Evolutionary conservation across 2,888 invertebrate genomes (phyloP).

Genomic region (Phania funesta): DNA sequence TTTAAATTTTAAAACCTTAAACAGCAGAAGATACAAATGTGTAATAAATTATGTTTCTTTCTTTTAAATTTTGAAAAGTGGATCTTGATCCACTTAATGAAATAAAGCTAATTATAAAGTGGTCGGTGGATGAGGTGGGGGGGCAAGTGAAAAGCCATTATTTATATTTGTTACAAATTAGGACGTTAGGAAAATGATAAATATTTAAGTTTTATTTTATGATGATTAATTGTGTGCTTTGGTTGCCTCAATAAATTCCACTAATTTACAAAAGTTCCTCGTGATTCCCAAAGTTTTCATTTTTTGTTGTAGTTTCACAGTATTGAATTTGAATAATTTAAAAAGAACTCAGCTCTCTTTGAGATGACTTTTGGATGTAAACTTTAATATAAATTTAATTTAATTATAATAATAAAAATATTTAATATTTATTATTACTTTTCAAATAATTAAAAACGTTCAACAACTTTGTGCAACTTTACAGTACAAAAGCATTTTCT

Average conservation of each 20-base stretch:
- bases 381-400: no score
- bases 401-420: no score
- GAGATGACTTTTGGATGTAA: no score
- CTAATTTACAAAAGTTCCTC: background rate
- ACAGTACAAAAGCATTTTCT: no score
- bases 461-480: no score
- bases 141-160: constrained; percentile 3
- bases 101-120: no score
- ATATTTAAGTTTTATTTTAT: constrained; percentile 57
- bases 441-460: no score
- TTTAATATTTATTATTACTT: no score
- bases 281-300: background rate
- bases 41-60: background rate
- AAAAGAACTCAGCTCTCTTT: no score
- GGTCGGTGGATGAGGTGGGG: background rate
- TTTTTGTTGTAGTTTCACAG: no score
- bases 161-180: constrained; percentile 57
- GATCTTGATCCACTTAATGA: no score
- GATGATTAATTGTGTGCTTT: constrained; percentile 58
- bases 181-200: constrained; percentile 59
- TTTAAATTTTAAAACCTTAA: background rate
- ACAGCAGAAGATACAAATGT: background rate
- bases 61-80: background rate
- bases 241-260: constrained; percentile 45
- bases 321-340: no score